Evolutionary conservation across 2,113 vertebrate genomes (phyloP).

Genomic region (Leptosomus discolor): DNA sequence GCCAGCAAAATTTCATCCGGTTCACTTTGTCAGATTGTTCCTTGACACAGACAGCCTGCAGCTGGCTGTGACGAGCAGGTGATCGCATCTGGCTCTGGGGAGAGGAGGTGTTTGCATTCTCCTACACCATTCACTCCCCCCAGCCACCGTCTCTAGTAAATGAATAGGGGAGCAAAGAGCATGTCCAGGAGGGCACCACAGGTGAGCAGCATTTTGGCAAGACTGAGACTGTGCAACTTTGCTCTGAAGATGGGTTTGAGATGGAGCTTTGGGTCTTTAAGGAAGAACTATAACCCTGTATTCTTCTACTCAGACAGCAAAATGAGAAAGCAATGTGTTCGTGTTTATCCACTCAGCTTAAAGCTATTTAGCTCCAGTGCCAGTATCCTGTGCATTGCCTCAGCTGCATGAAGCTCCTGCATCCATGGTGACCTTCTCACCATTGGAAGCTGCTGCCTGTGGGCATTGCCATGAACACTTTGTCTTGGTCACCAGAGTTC

Average conservation of each 20-base stretch:
- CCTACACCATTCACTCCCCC: not conserved
- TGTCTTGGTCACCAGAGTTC: not conserved
- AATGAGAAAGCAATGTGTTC: not conserved
- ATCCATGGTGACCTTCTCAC: not conserved
- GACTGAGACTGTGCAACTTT: not conserved
- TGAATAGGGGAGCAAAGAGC: not conserved
- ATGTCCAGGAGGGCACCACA: fast-evolving
- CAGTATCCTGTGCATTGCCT: fast-evolving
- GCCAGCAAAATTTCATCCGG: conserved; percentile 86
- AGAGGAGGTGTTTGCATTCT: not conserved
- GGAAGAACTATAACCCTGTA: not conserved
- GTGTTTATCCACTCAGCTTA: not conserved
- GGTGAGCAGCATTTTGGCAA: not conserved
- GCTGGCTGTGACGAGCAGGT: conserved; percentile 81
- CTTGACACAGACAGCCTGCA: conserved; percentile 82
- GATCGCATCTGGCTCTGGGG: conserved; percentile 86
- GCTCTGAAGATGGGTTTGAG: not conserved
- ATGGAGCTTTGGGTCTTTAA: not conserved
- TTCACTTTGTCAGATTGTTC: conserved; percentile 87
- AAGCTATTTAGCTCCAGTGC: not conserved
- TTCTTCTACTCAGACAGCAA: not conserved
- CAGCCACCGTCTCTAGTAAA: conserved; percentile 5
- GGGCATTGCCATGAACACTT: not conserved
- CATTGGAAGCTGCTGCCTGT: not conserved
- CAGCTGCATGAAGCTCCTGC: not conserved